phyloP scores from a whole-genome alignment of 2,797 vertebrate genomes.

The Lepilemur ruficaudatus region DNA sequence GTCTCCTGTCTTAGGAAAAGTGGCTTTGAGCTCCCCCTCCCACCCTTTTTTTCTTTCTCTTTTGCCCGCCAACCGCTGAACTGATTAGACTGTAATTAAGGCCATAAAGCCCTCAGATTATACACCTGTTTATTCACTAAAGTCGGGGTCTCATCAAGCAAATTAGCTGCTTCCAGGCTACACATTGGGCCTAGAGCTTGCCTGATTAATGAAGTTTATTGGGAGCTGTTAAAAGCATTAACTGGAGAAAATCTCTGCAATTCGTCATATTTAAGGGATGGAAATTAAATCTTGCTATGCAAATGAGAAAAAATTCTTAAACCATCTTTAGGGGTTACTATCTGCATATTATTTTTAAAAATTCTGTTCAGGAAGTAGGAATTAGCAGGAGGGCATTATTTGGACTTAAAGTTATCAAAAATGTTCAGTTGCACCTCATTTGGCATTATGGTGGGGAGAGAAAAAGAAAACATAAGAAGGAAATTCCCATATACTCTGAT shows the following conservation, averaged over 20 bases:
- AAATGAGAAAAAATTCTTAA: constrained; percentile 89
- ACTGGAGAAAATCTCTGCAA: constrained; percentile 96
- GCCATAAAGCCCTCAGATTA: constrained; percentile 98
- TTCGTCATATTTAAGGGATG: constrained; percentile 99
- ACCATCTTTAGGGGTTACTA: constrained; percentile 86
- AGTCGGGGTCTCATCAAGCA: constrained; percentile 95
- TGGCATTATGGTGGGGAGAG: not conserved
- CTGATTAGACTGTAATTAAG: constrained; percentile 99
- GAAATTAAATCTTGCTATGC: constrained; percentile 96
- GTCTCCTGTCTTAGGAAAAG: constrained; percentile 52
- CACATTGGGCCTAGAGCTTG: constrained; percentile 90
- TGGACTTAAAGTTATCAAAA: not conserved
- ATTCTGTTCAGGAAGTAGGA: constrained; percentile 19
- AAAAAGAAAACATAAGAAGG: not conserved
- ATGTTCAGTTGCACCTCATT: not conserved
- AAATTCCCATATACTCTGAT: not conserved
- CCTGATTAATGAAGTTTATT: constrained; percentile 99
- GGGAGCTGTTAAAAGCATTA: constrained; percentile 99
- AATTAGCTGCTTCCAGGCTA: constrained; percentile 91
- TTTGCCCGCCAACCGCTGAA: constrained; percentile 93
- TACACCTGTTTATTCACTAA: constrained; percentile 99
- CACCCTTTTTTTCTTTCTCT: constrained; percentile 75
- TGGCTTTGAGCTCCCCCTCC: not conserved
- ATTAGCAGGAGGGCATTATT: not conserved
- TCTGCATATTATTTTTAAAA: constrained; percentile 57